Evolutionary conservation across 2,888 invertebrate genomes (phyloP), one percentile per base, ranked within the genome.

Genomic region (Nipponacmea schrenckii): DNA sequence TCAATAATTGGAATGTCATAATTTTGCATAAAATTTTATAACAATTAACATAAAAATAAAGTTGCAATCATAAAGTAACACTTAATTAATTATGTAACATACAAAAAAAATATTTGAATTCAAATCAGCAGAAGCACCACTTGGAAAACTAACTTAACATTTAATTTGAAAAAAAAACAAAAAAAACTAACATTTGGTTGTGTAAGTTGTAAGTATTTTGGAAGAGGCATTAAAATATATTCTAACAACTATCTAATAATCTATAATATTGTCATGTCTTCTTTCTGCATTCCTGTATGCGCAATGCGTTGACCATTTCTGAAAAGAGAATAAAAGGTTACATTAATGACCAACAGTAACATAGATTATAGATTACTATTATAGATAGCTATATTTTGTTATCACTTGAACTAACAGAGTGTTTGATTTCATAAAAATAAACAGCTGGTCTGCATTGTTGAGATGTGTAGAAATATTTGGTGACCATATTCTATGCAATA

Each of bases 141-240:
- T 56, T 24, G 20, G 56, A 24, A 39, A 39, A 39, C 39, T 39
- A 39, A 39, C 39, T 39, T 39, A 39, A 39, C 39, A 10, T 39
- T 39, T 39, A 39, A 39, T 39, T 39, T 5, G 39, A 39, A 5
- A 39, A 39, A 39, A 39, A 5, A 39, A 8, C 1, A 56, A 20
- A 20, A 20, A 56, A 20, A 56, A 24, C 7, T 20, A 24, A 24
- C 10, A 24, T 56, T 56, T 56, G 56, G 56, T 56, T 56, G 50
- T 50, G n/a, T 50, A 50, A 56, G 20, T 20, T 56, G 56, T 56
- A 56, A 56, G 56, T 56, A 24, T 56, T 56, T 56, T 56, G 24
- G 39, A 20, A 56, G 56, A 56, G 56, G 56, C 56, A 56, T 24
- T 10, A 24, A 56, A 56, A 12, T 24, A 24, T 14, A 8, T 39